These are phyloP conservation scores for Megaptera novaeangliae DNA, from an alignment of 2,113 vertebrate species.

Conservation along the genomic window DNA sequence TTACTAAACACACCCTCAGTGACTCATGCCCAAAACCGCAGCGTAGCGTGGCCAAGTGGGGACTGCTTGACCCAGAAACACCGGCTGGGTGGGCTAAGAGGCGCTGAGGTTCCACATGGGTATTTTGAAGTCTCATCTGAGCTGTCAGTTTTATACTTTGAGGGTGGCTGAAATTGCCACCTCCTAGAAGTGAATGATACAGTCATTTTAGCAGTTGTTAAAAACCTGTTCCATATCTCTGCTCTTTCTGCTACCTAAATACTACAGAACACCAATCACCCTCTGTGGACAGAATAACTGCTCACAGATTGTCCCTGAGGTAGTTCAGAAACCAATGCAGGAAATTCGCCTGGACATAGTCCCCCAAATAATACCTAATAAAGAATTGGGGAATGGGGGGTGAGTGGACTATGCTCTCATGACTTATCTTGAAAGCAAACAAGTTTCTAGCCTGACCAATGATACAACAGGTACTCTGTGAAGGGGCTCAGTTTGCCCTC, in stretches of 20 bases:
- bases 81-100: not conserved
- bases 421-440: not conserved
- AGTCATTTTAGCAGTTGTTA: not conserved
- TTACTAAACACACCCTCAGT: not conserved
- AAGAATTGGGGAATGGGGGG: not conserved
- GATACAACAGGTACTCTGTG: rapidly evolving
- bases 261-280: not conserved
- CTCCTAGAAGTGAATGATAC: not conserved
- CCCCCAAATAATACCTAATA: not conserved
- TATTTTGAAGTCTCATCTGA: not conserved
- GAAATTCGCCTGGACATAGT: not conserved
- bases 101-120: not conserved
- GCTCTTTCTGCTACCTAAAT: not conserved
- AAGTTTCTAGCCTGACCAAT: not conserved
- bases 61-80: not conserved
- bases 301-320: too few species aligned
- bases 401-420: too few species aligned
- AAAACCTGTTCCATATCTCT: not conserved
- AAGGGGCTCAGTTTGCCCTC: not conserved
- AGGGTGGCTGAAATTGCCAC: not conserved
- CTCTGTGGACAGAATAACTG: not conserved
- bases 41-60: rapidly evolving
- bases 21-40: not conserved
- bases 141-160: not conserved
- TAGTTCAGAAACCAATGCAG: not conserved